phyloP scores from a whole-genome alignment of 2,113 vertebrate genomes.

The Puffinus mauretanicus region DNA sequence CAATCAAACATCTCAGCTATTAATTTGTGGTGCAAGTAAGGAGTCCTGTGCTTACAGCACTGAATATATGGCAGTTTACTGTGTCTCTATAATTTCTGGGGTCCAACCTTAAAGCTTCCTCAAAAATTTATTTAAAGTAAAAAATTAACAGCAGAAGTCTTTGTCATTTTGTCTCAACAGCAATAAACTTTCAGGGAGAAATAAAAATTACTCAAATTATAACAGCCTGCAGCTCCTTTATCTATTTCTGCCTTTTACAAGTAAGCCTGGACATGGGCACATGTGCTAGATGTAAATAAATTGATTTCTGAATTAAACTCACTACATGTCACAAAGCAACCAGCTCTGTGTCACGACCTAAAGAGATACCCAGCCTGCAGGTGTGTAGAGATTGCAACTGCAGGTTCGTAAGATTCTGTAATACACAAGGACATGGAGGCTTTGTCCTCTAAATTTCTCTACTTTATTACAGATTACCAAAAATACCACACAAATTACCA shows the following conservation, averaged over 20 bases:
- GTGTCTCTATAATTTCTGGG: not conserved
- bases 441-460: not conserved
- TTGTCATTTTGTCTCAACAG: not conserved
- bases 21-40: not conserved
- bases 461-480: not conserved
- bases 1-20: not conserved
- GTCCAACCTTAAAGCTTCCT: not conserved
- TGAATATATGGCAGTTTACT: not conserved
- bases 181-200: not conserved
- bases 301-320: not conserved
- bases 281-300: not conserved
- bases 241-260: not conserved
- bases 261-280: not conserved
- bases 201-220: not conserved
- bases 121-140: not conserved
- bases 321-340: not conserved
- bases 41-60: not conserved
- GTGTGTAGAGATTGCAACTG: not conserved
- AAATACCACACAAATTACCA: not conserved
- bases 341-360: not conserved
- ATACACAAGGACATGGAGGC: rapidly evolving
- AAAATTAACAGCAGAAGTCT: not conserved
- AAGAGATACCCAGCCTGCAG: not conserved
- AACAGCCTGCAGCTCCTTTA: not conserved
- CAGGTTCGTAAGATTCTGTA: rapidly evolving